A percentile compares a stretch with the other conserved stretches of the same genome.
These are phyloP conservation scores for Phylloscopus whistleri DNA, from an alignment of 2,113 vertebrate genomes.

Conservation along the genomic window DNA sequence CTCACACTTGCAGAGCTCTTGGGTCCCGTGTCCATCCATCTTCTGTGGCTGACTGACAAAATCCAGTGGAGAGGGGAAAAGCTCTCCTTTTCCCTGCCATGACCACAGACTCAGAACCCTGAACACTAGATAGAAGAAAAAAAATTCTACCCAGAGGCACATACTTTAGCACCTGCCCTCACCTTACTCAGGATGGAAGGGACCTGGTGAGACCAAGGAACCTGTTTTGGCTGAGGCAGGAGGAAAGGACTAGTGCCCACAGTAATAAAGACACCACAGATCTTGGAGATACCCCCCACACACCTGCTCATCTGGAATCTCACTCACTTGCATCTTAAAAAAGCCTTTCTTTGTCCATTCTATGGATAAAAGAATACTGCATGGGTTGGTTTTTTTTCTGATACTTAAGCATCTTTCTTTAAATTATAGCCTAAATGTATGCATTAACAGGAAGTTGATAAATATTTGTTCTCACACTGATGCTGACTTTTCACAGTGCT, in stretches of 20 bases:
- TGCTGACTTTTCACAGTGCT: background rate
- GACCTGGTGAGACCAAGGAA: background rate
- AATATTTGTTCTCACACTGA: background rate
- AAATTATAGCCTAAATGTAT: background rate
- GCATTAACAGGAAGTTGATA: background rate
- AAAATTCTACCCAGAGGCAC: background rate
- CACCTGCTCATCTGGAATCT: background rate
- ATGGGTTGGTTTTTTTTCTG: background rate
- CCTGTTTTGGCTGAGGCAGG: background rate
- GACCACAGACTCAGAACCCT: background rate
- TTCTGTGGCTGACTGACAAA: background rate
- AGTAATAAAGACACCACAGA: background rate
- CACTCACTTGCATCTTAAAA: background rate
- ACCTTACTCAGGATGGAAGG: background rate
- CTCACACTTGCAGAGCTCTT: background rate
- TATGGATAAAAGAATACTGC: background rate
- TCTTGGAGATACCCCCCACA: background rate
- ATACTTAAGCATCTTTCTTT: background rate
- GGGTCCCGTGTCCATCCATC: accelerated
- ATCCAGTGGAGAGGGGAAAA: accelerated
- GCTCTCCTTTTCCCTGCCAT: background rate
- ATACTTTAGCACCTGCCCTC: background rate
- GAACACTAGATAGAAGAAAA: background rate
- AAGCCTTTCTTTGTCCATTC: background rate
- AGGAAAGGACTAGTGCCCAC: background rate